Conservation (phyloP, 30 jellyfish, hydroid and myxozoan species). For the Chironex yamaguchii region DNA sequence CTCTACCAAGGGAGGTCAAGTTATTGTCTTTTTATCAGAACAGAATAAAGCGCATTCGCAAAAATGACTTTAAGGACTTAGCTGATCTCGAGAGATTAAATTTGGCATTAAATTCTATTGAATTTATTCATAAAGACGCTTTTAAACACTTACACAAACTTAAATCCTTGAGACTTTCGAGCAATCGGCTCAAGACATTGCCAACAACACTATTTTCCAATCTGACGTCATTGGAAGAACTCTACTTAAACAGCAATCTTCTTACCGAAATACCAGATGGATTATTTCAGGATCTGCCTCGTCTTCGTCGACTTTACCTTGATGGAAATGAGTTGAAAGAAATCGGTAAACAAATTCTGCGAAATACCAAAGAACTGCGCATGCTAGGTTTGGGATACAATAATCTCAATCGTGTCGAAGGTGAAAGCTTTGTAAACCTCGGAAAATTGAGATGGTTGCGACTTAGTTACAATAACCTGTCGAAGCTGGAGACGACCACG, state of each 20-base stretch:
- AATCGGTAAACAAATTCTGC: constrained; percentile 6
- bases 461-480: constrained; percentile 70
- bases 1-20: constrained; percentile 74
- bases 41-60: constrained; percentile 31
- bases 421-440: constrained; percentile 58
- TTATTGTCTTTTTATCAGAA: constrained; percentile 79
- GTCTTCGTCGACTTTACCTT: constrained; percentile 58
- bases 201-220: constrained; percentile 65
- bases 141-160: constrained; percentile 50
- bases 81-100: constrained; percentile 63
- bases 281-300: constrained; percentile 38
- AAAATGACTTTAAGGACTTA: constrained; percentile 60
- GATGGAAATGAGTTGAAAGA: constrained; percentile 68
- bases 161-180: constrained; percentile 79
- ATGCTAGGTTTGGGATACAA: constrained; percentile 77
- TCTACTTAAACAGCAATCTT: constrained; percentile 77
- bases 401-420: constrained; percentile 43
- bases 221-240: constrained; percentile 78
- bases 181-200: constrained; percentile 60
- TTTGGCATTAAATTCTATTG: constrained; percentile 63
- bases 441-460: constrained; percentile 47
- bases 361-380: constrained; percentile 46
- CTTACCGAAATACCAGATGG: constrained; percentile 62
- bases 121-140: constrained; percentile 75
- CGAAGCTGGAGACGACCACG: constrained; percentile 63